Evolutionary conservation across 2,113 vertebrate genomes (phyloP), one percentile per base, ranked within the genome.

Genomic region (Hippocampus barbouri): DNA sequence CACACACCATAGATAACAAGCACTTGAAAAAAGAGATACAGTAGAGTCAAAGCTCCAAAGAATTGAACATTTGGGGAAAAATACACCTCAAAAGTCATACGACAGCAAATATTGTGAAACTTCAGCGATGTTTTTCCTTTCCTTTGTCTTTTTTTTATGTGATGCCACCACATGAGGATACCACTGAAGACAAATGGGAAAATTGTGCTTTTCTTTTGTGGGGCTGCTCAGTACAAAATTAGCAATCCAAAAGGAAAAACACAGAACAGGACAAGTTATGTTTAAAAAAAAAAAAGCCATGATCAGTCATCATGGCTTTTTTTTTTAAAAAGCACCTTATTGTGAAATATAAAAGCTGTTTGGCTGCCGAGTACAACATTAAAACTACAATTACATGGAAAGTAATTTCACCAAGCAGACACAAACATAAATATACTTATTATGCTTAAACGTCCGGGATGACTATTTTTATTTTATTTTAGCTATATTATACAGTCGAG

Each of bases 21-120:
- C 51, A 38, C 10, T 74, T 70, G 56, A 27, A 40, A 62, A 74
- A 66, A 57, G 69, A 34, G 60, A 67, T 80, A 70, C 6, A 38
- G 34, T 67, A 43, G 38, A 51, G 57, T 64, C 30, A 21, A 34
- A 43, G 21, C 4, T 25, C 14, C 23, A 66, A 25, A 49, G 10
- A 38, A 38, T 14, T 11, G 23, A 15, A 23, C 9, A 18, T 16
- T 21, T 41, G 15, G 30, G 27, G 6, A 15, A 61, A 61, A 61
- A 61, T 61, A 3, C 3, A 16, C 59, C 57, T 61, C 15, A 34
- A 30, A 8, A 34, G 59, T 34, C 27, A 61, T 5, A 56, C 9
- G 8, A 11, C 53, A 23, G 20, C 4, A 38, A 41, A 64, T 38
- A 18, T 40, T 63, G 27, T 63, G 8, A 21, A 20, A 21, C 51